Evolutionary conservation across 1,140 invertebrate genomes (phyloP).

Genomic region (Tetranychus urticae): DNA sequence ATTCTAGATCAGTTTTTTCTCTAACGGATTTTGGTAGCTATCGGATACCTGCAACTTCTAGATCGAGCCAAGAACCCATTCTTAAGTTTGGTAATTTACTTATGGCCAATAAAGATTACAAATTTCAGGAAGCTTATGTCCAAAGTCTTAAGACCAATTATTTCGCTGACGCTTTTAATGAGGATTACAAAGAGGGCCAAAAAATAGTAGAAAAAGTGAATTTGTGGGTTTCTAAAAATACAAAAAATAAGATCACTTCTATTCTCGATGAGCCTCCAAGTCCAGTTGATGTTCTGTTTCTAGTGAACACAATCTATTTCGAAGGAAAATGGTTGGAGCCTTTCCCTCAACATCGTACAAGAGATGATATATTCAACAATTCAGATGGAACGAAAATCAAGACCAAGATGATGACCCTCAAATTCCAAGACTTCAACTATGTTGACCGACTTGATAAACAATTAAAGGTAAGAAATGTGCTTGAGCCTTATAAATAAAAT

Average conservation of each 20-base stretch:
- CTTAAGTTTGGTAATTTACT: too few relatives aligned
- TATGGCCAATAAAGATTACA: not conserved
- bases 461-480: not conserved
- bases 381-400: not conserved
- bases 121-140: not conserved
- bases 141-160: not conserved
- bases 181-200: not conserved
- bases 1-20: too few relatives aligned
- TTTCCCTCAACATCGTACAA: not conserved
- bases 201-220: not conserved
- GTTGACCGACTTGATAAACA: not conserved
- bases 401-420: not conserved
- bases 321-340: not conserved
- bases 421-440: not conserved
- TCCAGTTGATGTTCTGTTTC: not conserved
- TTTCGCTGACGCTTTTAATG: not conserved
- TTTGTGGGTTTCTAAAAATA: not conserved
- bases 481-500: too few relatives aligned
- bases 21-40: too few relatives aligned
- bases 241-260: not conserved
- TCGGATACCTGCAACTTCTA: too few relatives aligned
- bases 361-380: not conserved
- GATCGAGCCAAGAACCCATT: too few relatives aligned
- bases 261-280: not conserved
- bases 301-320: not conserved